phyloP scores from a whole-genome alignment of 2,888 invertebrate genomes.

The Thelaira solivaga region DNA sequence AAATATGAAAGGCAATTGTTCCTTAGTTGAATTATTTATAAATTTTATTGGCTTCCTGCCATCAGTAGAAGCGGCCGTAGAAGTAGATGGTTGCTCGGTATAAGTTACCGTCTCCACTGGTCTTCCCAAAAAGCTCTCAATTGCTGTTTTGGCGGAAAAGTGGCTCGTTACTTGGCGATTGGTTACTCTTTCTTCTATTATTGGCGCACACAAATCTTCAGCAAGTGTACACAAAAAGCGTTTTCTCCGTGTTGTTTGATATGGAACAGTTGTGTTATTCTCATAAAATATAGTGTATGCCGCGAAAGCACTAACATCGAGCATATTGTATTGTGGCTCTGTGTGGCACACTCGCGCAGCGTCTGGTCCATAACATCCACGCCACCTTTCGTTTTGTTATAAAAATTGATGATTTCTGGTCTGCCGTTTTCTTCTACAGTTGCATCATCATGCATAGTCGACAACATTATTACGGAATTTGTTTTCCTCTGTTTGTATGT shows the following conservation, averaged over 20 bases:
- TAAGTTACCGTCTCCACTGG: conserved; percentile 8
- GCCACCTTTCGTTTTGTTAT: neutral
- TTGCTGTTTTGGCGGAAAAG: conserved; percentile 9
- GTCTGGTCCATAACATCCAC: conserved; percentile 32
- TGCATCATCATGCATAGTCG: neutral
- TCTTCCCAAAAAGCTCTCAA: neutral
- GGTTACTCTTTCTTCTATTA: neutral
- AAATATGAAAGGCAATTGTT: neutral
- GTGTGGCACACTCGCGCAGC: neutral
- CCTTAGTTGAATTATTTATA: conserved; percentile 36
- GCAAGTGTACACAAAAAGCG: conserved; percentile 8
- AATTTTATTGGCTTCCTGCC: conserved; percentile 19
- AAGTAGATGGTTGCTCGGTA: conserved; percentile 12
- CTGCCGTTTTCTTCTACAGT: conserved; percentile 9
- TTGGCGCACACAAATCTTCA: neutral
- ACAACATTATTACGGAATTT: neutral
- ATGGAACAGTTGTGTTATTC: conserved; percentile 36
- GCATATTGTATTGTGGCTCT: no score
- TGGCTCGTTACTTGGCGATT: neutral
- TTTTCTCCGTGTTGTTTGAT: conserved; percentile 24
- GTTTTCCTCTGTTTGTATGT: neutral
- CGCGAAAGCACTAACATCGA: no score
- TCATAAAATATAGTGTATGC: conserved; percentile 7
- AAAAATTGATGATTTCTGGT: conserved; percentile 22
- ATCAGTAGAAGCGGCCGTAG: conserved; percentile 3